Conservation (phyloP, 2,888 invertebrate species). For the Horisme vitalbata region DNA sequence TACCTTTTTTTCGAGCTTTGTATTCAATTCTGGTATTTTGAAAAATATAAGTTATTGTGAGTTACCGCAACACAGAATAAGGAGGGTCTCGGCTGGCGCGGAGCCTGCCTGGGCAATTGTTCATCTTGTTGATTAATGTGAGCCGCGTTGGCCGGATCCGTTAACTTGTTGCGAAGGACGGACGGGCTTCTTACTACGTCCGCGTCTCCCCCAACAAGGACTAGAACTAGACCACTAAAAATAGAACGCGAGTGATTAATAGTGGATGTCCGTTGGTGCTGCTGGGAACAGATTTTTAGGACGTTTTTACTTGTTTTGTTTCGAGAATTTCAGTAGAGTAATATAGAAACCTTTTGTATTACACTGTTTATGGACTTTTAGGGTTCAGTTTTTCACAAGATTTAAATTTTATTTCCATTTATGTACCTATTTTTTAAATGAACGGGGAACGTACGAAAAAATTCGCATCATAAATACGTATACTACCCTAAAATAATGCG, state of each 20-base stretch:
- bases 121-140: constrained; percentile 65
- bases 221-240: constrained; percentile 45
- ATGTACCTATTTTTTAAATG: no score
- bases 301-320: constrained; percentile 11
- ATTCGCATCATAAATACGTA: constrained; percentile 12
- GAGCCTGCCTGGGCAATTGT: constrained; percentile 47
- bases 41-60: constrained; percentile 2
- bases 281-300: constrained; percentile 27
- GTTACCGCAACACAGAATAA: constrained; percentile 2
- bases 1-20: no score
- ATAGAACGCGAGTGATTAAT: constrained; percentile 59
- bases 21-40: not conserved
- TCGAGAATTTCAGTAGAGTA: constrained; percentile 6
- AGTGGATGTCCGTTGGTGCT: constrained; percentile 37
- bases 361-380: no score
- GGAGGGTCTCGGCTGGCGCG: constrained; percentile 42
- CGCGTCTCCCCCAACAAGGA: constrained; percentile 46
- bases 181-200: constrained; percentile 47
- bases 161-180: constrained; percentile 65
- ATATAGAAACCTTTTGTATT: no score
- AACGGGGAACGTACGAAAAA: constrained; percentile 1
- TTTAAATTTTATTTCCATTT: no score
- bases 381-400: no score
- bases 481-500: constrained; percentile 35
- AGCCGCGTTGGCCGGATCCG: constrained; percentile 47